Percentiles rank a stretch among this genome's conserved stretches.
Conservation (phyloP, 1,140 invertebrate species). For the Drosophila kohkoa region DNA sequence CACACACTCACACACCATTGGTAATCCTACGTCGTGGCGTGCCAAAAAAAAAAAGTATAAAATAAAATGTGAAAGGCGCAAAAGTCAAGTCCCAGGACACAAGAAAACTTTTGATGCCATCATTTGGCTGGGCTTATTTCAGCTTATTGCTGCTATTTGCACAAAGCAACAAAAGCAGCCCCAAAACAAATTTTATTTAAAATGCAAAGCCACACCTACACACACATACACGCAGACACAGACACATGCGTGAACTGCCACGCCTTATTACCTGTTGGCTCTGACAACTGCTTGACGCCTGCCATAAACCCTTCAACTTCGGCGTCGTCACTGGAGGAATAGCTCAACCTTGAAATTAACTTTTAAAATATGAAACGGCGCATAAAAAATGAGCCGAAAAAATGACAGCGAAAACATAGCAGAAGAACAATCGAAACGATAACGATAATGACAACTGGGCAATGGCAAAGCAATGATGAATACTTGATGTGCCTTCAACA, state of each 20-base stretch:
- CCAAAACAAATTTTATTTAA: slow-evolving; percentile 67
- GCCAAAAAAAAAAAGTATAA: slow-evolving; percentile 6
- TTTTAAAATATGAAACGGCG: slow-evolving; percentile 68
- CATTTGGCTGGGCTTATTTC: slow-evolving; percentile 67
- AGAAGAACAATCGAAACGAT: background rate
- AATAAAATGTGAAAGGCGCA: slow-evolving; percentile 9
- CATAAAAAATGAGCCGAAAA: slow-evolving; percentile 14
- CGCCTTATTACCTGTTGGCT: slow-evolving; percentile 55
- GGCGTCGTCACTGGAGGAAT: slow-evolving; percentile 42
- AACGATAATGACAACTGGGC: slow-evolving; percentile 15
- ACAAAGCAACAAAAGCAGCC: slow-evolving; percentile 42
- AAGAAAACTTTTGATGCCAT: slow-evolving; percentile 68
- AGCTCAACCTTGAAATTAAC: slow-evolving; percentile 83
- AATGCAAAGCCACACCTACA: slow-evolving; percentile 65
- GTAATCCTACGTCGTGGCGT: slow-evolving; percentile 42
- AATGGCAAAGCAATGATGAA: slow-evolving; percentile 37
- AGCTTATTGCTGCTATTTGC: slow-evolving; percentile 78
- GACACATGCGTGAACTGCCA: slow-evolving; percentile 17
- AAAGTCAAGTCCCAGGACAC: slow-evolving; percentile 52
- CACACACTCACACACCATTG: slow-evolving; percentile 12
- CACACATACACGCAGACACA: slow-evolving; percentile 4
- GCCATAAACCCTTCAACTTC: slow-evolving; percentile 66
- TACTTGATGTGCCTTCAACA: slow-evolving; percentile 59
- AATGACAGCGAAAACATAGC: background rate
- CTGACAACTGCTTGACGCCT: slow-evolving; percentile 59